Base-by-base conservation (phyloP, 2,888 invertebrate species). In the Ellobium chinense region DNA sequence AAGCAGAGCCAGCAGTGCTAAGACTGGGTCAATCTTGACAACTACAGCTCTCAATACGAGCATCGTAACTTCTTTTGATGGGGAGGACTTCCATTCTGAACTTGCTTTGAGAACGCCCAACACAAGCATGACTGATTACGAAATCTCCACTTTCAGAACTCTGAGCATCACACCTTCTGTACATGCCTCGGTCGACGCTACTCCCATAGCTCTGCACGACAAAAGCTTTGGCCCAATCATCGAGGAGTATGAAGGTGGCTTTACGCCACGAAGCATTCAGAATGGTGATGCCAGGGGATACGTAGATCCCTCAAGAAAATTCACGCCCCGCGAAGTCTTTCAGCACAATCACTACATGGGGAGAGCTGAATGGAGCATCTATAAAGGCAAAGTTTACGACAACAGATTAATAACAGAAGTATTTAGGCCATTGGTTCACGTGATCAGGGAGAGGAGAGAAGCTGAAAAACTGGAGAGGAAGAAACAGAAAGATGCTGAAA, bases 371-470 rank as follows among this genome's bases (percentile, higher is more conserved):
- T 85, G 84, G 84, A 82, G 85, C 37, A 80, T 83, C 37, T 83
- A 85, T 79, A 85, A 84, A n/a, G 76, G 76, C 60, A 84, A 83
- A 63, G 79, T 87, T 2, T 87, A 87, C 73, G 69, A 82, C 31
- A 77, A 54, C 21, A 66, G 29, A 14, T 24, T 29, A 21, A 5
- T 82, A 39, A 76, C 37, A 37, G n/a, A 63, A 14, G 29, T 37
- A 14, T 76, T 82, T 29, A 21, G n/a, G 2, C 39, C 37, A 1
- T 14, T 78, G 2, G 9, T 60, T n/a, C 2, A 58, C 7, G 29
- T 3, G 1, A n/a, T 31, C 36, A 66, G 36, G 24, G 21, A 54
- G 54, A 58, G 2, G 27, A 29, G 27, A 31, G 39, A 24, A 7
- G n/a, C 7, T 14, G 14, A 54, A 65, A 39, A 54, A 56, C 24